Evolutionary conservation across 2,113 vertebrate species (phyloP).

Genomic region (Pterophyllum scalare): DNA sequence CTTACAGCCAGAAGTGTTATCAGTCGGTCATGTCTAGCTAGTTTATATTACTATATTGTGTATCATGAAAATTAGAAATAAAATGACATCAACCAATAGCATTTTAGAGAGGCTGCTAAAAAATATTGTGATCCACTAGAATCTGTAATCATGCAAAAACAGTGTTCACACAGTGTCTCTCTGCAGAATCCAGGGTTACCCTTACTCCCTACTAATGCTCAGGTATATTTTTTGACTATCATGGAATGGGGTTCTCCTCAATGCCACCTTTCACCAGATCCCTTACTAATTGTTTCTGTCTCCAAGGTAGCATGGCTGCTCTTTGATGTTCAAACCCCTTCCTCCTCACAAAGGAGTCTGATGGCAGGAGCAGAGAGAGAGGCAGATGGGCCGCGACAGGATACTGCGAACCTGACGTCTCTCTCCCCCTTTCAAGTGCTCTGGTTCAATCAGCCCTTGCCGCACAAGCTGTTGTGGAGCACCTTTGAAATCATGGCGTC

Average conservation of each 20-base stretch:
- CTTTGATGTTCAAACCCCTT: conserved; percentile 85
- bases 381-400: conserved; percentile 85
- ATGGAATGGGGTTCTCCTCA: conserved; percentile 55
- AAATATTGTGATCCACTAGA: background rate
- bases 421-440: conserved; percentile 85
- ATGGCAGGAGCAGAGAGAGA: conserved; percentile 76
- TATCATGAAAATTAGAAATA: background rate
- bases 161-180: background rate
- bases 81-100: background rate
- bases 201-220: conserved; percentile 36
- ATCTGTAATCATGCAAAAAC: background rate
- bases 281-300: conserved; percentile 84
- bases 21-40: conserved; percentile 29
- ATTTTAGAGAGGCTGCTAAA: background rate
- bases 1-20: conserved; percentile 70
- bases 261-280: conserved; percentile 75
- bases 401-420: conserved; percentile 84
- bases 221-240: conserved; percentile 49
- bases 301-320: conserved; percentile 74
- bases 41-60: conserved; percentile 12
- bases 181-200: conserved; percentile 10
- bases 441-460: conserved; percentile 83
- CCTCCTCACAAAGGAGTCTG: conserved; percentile 81
- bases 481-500: conserved; percentile 84
- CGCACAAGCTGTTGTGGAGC: conserved; percentile 85